Evolutionary conservation across 2,113 vertebrate genomes (phyloP).

Genomic region (Eulemur rufifrons): DNA sequence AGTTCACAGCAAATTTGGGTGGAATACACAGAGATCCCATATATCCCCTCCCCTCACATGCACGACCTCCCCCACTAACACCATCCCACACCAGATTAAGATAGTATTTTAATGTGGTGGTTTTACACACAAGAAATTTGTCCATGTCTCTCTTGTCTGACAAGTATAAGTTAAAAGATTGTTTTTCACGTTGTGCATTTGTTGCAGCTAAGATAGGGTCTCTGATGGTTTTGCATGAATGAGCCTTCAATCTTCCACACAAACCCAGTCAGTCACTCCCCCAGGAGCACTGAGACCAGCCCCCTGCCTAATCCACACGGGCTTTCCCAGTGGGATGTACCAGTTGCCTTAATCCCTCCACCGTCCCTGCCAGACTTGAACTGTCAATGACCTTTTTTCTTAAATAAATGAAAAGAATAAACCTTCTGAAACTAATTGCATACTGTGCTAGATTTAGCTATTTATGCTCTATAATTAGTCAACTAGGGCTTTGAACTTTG

Average conservation of each 20-base stretch:
- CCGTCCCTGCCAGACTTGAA: not conserved
- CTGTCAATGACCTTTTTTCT: not conserved
- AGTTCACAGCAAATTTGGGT: not conserved
- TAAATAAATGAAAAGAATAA: not conserved
- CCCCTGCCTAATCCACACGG: not conserved
- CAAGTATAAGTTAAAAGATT: not conserved
- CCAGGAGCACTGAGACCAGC: not conserved
- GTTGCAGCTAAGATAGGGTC: not conserved
- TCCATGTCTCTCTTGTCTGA: not conserved
- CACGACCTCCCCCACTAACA: not conserved
- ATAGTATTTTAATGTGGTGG: not conserved
- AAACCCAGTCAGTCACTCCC: not conserved
- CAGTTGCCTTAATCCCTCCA: not conserved
- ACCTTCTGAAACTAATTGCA: not conserved
- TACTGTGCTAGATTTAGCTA: not conserved
- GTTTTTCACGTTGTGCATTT: not conserved
- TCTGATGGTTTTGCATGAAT: not conserved
- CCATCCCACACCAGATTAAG: not conserved
- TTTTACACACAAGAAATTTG: not conserved
- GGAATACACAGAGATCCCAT: not conserved
- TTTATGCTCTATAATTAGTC: not conserved
- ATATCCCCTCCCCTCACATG: not conserved
- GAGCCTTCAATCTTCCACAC: not conserved
- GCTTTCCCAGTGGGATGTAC: not conserved
- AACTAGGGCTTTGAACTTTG: not conserved